These are phyloP conservation scores for Stichopus horrens DNA, from an alignment of 53 echinoderm and acorn worm species.

Conservation along the genomic window DNA sequence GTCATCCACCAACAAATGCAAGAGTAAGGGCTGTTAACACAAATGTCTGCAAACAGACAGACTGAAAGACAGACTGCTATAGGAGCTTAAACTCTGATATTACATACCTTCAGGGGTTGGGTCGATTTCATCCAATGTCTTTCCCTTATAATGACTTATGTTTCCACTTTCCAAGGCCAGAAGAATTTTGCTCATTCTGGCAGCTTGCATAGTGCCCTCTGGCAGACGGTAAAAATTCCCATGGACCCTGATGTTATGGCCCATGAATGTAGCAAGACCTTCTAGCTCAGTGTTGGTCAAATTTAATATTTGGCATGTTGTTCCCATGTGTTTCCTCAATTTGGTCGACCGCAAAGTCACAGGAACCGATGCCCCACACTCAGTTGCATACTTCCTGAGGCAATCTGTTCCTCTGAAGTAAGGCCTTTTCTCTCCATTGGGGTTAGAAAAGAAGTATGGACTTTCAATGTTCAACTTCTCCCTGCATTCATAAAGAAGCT, in stretches of 20 bases:
- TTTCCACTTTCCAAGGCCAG: slow-evolving; percentile 22
- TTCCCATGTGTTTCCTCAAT: slow-evolving; percentile 15
- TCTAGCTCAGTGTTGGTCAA: neutral
- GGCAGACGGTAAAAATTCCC: slow-evolving; percentile 13
- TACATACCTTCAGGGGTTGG: neutral
- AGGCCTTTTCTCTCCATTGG: neutral
- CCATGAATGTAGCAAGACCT: slow-evolving; percentile 26
- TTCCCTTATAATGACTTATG: slow-evolving; percentile 8
- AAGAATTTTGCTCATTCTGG: slow-evolving; percentile 5
- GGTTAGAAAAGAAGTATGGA: slow-evolving; percentile 23
- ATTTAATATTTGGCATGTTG: slow-evolving; percentile 24
- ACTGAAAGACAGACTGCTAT: too few species aligned
- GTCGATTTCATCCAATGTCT: slow-evolving; percentile 24
- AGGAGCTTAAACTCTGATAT: too few species aligned
- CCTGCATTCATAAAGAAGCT: neutral
- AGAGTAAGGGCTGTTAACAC: too few species aligned
- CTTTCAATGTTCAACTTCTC: neutral
- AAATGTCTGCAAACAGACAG: too few species aligned
- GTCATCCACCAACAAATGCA: too few species aligned
- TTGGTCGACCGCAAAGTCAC: neutral
- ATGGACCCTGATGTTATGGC: slow-evolving; percentile 27
- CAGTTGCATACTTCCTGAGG: neutral
- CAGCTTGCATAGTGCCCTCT: slow-evolving; percentile 6
- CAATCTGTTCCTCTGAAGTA: slow-evolving; percentile 32
- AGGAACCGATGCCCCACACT: neutral